phyloP scores from a whole-genome alignment of 2,797 vertebrate genomes.

The Brachyalestes nurse region DNA sequence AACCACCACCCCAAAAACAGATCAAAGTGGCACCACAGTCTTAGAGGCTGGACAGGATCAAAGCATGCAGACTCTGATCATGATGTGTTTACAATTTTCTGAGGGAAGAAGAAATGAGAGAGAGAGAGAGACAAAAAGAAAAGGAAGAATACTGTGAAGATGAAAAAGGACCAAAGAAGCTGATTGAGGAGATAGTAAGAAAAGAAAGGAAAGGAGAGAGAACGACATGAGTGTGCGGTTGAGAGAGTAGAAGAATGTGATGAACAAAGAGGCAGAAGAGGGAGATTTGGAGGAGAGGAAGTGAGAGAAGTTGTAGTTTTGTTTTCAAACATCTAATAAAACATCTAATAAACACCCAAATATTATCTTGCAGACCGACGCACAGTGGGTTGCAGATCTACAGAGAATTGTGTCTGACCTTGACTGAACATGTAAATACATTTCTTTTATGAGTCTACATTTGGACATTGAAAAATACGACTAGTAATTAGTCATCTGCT shows the following conservation, averaged over 20 bases:
- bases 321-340: constrained; percentile 27
- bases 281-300: constrained; percentile 6
- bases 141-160: constrained; percentile 33
- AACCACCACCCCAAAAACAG: constrained; percentile 57
- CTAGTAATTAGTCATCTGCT: neutral
- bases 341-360: constrained; percentile 25
- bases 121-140: constrained; percentile 24
- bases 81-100: constrained; percentile 58
- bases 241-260: constrained; percentile 25
- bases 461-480: neutral
- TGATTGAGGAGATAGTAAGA: constrained; percentile 17
- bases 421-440: neutral
- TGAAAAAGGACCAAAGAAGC: constrained; percentile 51
- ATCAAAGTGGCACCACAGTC: constrained; percentile 60
- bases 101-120: constrained; percentile 38
- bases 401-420: constrained; percentile 6
- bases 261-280: constrained; percentile 4
- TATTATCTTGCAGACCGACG: constrained; percentile 25
- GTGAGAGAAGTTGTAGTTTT: constrained; percentile 1
- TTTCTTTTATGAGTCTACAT: neutral
- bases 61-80: constrained; percentile 49
- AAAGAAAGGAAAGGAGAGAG: constrained; percentile 7
- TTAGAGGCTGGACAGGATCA: constrained; percentile 59
- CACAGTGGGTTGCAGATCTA: neutral
- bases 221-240: constrained; percentile 33